Evolutionary conservation across 2,797 vertebrate species (phyloP).

Genomic region (Sebastes diaconus): DNA sequence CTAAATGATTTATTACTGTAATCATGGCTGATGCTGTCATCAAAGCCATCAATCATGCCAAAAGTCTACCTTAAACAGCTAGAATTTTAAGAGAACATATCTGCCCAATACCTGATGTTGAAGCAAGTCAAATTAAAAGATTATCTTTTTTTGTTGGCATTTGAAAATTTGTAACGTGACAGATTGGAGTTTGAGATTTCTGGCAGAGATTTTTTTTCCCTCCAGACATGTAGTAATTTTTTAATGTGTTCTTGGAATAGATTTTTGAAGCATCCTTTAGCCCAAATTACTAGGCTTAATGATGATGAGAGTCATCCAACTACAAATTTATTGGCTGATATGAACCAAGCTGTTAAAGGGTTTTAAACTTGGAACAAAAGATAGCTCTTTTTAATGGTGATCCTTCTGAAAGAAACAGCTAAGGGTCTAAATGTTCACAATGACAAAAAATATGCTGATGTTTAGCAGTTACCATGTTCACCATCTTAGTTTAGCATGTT

Average conservation of each 20-base stretch:
- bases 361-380: neutral
- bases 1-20: conserved; percentile 53
- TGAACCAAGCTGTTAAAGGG: neutral
- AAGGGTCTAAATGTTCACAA: neutral
- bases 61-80: conserved; percentile 35
- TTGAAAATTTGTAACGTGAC: neutral
- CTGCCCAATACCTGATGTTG: neutral
- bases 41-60: conserved; percentile 54
- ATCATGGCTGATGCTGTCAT: conserved; percentile 62
- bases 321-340: neutral
- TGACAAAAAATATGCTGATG: neutral
- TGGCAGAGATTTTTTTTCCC: neutral
- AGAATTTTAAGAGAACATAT: conserved; percentile 24
- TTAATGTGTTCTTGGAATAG: neutral
- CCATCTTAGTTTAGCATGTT: neutral
- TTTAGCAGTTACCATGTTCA: neutral
- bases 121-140: conserved; percentile 41
- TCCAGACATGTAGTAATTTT: neutral
- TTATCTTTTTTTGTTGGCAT: conserved; percentile 26
- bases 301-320: neutral
- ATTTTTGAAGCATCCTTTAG: neutral
- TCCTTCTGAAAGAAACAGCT: too few species aligned
- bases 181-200: neutral
- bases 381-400: neutral
- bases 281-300: neutral